These are phyloP conservation scores for Benitochromis conjunctus DNA, from an alignment of 2,113 vertebrate species.

Conservation along the genomic window DNA sequence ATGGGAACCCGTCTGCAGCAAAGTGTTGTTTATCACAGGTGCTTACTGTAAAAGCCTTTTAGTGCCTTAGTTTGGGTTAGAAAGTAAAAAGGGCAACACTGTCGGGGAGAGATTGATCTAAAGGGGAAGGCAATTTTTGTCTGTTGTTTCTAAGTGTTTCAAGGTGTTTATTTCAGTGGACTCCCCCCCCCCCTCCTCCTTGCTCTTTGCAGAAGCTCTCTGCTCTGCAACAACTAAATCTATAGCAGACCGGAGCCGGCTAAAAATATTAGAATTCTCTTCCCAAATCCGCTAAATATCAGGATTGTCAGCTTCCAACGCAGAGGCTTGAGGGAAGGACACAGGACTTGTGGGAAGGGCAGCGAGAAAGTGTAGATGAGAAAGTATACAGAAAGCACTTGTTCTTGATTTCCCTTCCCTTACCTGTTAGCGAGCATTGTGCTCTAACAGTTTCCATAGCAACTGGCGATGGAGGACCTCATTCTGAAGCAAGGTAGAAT, in stretches of 20 bases:
- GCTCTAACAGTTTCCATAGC: slow-evolving; percentile 66
- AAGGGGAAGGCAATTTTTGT: slow-evolving; percentile 45
- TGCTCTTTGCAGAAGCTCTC: slow-evolving; percentile 33
- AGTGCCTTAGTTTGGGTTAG: slow-evolving; percentile 35
- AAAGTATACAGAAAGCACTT: slow-evolving; percentile 34
- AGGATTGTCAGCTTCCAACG: slow-evolving; percentile 51
- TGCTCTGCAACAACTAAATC: slow-evolving; percentile 39
- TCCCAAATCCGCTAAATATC: slow-evolving; percentile 56
- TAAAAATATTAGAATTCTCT: slow-evolving; percentile 55
- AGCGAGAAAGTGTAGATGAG: slow-evolving; percentile 30
- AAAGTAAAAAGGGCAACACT: slow-evolving; percentile 53
- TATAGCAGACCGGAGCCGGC: slow-evolving; percentile 27
- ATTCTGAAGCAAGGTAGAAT: slow-evolving; percentile 27
- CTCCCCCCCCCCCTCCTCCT: neutral
- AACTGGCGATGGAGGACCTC: slow-evolving; percentile 43
- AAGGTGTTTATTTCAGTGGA: slow-evolving; percentile 49
- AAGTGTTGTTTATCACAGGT: slow-evolving; percentile 51
- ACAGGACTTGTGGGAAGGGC: slow-evolving; percentile 24
- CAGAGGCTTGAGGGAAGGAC: slow-evolving; percentile 39
- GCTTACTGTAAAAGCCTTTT: slow-evolving; percentile 63
- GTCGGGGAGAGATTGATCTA: slow-evolving; percentile 48
- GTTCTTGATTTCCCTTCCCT: slow-evolving; percentile 42
- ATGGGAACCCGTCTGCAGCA: slow-evolving; percentile 31
- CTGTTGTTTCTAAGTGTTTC: slow-evolving; percentile 38
- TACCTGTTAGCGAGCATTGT: slow-evolving; percentile 56